phyloP scores from a whole-genome alignment of 2,797 vertebrate genomes.

The Notolabrus celidotus region DNA sequence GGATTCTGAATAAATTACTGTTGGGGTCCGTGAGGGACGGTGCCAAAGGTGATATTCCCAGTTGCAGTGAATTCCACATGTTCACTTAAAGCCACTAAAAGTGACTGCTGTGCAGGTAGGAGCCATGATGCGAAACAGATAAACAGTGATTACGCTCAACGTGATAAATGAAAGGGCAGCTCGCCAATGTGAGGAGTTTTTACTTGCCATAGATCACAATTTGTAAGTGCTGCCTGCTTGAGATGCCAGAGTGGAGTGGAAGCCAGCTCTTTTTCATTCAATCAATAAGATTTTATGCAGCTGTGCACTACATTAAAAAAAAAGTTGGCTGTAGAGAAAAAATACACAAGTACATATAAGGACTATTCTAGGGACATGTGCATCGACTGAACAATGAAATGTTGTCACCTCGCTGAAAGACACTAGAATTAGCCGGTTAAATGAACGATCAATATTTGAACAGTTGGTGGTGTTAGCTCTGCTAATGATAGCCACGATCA shows the following conservation, averaged over 20 bases:
- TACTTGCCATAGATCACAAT: slow-evolving; percentile 82
- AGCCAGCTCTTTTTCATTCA: slow-evolving; percentile 65
- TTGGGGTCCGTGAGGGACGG: slow-evolving; percentile 26
- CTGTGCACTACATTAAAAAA: slow-evolving; percentile 63
- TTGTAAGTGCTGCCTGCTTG: slow-evolving; percentile 73
- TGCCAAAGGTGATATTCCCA: slow-evolving; percentile 37
- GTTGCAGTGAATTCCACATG: slow-evolving; percentile 57
- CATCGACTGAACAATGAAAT: too few species aligned
- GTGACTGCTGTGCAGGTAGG: slow-evolving; percentile 73
- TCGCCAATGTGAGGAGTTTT: slow-evolving; percentile 75
- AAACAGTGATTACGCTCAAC: slow-evolving; percentile 79
- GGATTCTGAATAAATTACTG: slow-evolving; percentile 48
- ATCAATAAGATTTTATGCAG: slow-evolving; percentile 74
- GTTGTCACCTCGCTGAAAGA: too few species aligned
- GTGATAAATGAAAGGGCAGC: slow-evolving; percentile 80
- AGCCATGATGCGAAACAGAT: slow-evolving; percentile 79
- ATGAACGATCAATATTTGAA: too few species aligned
- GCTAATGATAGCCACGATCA: too few species aligned
- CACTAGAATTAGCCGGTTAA: too few species aligned
- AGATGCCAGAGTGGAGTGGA: slow-evolving; percentile 52
- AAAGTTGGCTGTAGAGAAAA: slow-evolving; percentile 35
- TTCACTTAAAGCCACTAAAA: slow-evolving; percentile 68
- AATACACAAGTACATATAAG: slow-evolving; percentile 25
- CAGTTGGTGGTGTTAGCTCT: too few species aligned
- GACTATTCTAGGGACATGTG: neutral